Evolutionary conservation across 2,888 invertebrate genomes (phyloP).

Genomic region (Drosophila rubida): DNA sequence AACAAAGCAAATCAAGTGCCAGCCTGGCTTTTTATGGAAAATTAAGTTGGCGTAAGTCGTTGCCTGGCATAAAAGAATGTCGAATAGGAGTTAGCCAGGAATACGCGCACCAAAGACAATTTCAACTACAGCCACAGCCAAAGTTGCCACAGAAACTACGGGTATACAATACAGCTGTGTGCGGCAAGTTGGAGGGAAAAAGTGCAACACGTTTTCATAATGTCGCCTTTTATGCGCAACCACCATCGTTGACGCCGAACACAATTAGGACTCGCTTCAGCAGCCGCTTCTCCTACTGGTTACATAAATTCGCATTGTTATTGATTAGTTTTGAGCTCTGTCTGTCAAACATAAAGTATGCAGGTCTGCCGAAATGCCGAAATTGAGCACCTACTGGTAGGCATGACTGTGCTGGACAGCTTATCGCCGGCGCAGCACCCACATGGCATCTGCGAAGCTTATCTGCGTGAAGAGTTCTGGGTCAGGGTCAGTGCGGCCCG

Average conservation of each 20-base stretch:
- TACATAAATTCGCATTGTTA: too few species aligned
- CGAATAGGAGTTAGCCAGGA: slow-evolving; percentile 19
- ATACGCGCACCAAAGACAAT: slow-evolving; percentile 60
- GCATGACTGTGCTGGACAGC: slow-evolving; percentile 1
- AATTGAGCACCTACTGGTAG: too few species aligned
- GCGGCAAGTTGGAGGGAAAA: slow-evolving; percentile 9
- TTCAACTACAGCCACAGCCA: slow-evolving; percentile 35
- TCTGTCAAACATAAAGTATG: too few species aligned
- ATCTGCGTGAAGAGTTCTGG: slow-evolving; percentile 34
- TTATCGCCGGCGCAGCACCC: slow-evolving; percentile 52
- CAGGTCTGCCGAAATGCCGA: too few species aligned
- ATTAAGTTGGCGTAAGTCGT: slow-evolving; percentile 63
- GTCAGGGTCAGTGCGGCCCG: slow-evolving; percentile 47
- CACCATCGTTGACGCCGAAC: not conserved
- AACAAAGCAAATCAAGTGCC: slow-evolving; percentile 66
- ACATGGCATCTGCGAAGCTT: slow-evolving; percentile 50
- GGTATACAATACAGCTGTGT: slow-evolving; percentile 36
- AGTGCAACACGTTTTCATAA: slow-evolving; percentile 77
- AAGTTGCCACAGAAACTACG: slow-evolving; percentile 35
- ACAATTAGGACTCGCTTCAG: slow-evolving; percentile 15
- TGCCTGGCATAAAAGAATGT: not conserved
- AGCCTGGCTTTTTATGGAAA: slow-evolving; percentile 71
- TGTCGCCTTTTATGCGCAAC: slow-evolving; percentile 57
- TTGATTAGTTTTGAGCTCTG: slow-evolving; percentile 62
- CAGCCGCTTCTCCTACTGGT: slow-evolving; percentile 6